Conservation (phyloP, 1,140 invertebrate species). For the Dendrolimus punctatus region DNA sequence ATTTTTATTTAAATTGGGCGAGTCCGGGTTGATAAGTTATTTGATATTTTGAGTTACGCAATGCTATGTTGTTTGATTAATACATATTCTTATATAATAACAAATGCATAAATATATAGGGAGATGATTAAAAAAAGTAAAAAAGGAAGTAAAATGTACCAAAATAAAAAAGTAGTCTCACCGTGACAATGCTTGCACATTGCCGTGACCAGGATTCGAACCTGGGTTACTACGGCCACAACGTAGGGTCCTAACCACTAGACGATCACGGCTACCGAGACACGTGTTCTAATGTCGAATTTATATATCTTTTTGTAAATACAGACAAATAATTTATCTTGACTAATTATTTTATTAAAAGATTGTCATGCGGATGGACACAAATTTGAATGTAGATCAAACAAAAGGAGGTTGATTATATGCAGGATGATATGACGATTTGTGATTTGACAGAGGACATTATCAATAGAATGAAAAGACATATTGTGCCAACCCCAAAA, state of each 20-base stretch:
- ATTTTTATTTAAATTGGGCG: no score
- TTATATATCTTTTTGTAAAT: conserved; percentile 12
- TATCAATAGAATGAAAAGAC: no score
- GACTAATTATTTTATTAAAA: no score
- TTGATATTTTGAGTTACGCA: no score
- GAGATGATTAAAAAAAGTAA: background rate
- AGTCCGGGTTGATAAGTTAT: no score
- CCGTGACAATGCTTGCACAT: conserved; percentile 69
- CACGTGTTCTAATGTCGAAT: conserved; percentile 28
- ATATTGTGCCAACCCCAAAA: no score
- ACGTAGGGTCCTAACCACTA: conserved; percentile 72
- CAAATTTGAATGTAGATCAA: no score
- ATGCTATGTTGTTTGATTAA: background rate
- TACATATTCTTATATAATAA: background rate
- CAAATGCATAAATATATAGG: background rate
- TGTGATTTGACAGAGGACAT: no score
- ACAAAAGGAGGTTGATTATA: no score
- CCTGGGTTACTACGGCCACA: conserved; percentile 90
- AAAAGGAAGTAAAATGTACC: background rate
- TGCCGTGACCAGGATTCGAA: conserved; percentile 96
- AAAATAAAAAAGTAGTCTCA: conserved; percentile 32
- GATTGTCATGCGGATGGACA: no score
- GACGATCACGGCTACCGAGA: conserved; percentile 66
- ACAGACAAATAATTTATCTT: no score
- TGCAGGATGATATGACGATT: no score